A percentile compares a stretch with the other conserved stretches of the same genome.
phyloP scores from a whole-genome alignment of 1,140 invertebrate genomes.

The Pantala flavescens region DNA sequence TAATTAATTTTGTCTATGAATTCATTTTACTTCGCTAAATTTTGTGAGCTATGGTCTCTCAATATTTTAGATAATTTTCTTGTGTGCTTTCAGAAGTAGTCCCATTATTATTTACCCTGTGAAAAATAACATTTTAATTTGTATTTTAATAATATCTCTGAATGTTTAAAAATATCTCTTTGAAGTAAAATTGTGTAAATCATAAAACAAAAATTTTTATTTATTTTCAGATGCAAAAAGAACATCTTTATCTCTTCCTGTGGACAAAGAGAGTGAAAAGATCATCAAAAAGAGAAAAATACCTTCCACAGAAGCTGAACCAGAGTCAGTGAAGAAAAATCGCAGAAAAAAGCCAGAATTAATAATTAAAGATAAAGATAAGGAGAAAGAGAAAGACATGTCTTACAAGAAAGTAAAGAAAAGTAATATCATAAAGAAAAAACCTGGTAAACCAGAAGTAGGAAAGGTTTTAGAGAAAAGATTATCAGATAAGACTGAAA shows the following conservation, averaged over 20 bases:
- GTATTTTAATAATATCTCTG: no score
- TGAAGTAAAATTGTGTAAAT: no score
- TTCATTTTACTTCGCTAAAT: no score
- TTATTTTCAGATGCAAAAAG: neutral
- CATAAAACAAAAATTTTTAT: no score
- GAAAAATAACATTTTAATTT: no score
- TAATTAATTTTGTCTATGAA: no score
- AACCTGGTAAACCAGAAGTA: neutral
- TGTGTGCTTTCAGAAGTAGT: no score
- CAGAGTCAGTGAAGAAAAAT: neutral
- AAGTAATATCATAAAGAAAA: neutral
- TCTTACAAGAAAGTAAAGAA: constrained; percentile 17
- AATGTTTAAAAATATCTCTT: no score
- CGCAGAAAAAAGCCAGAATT: constrained; percentile 15
- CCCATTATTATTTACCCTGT: no score
- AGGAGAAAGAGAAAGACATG: no score
- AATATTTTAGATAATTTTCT: no score
- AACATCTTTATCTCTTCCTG: neutral
- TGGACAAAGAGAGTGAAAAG: neutral
- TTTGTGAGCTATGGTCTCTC: no score
- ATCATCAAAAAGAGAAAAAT: neutral
- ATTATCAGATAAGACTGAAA: constrained; percentile 6
- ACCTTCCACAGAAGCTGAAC: neutral
- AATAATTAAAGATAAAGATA: neutral
- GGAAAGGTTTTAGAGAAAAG: neutral